Base-by-base conservation (phyloP, 2,888 invertebrate species). In the Epsilonema sp. region DNA sequence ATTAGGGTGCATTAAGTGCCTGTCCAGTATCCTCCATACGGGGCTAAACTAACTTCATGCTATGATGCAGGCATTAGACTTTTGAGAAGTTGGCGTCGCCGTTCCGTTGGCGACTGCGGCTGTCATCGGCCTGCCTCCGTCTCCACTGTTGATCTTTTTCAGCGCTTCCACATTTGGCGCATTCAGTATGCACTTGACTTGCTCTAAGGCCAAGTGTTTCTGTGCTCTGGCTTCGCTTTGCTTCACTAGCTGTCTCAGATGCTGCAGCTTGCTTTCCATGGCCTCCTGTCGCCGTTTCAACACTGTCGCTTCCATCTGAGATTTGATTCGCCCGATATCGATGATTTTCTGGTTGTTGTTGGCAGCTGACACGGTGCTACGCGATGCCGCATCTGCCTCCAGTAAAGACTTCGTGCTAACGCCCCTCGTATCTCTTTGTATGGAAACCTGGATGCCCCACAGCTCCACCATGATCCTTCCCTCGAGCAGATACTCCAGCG, bases 401-500 rank as follows among this genome's bases (percentile, higher is more conserved):
- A n/a, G 60, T 58, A 45, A 64, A 59, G 36, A 49, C 46, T 13
- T 63, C 53, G 26, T 55, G 45, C n/a, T 24, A n/a, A n/a, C n/a
- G n/a, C n/a, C n/a, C 16, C 25, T n/a, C n/a, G 59, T 44, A 65
- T 63, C 37, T 61, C 55, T 20, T 16, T 21, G 13, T 3, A 49
- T 43, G 16, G 49, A 43, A 13, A 46, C 37, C 53, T 72, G 70
- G 49, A 66, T 65, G 5, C 70, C 71, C 66, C 65, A 67, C 31
- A 71, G 58, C 53, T 68, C 65, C n/a, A 71, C 59, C 52, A 64
- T 59, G 37, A 70, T 58, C 39, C 60, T 65, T 8, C 64, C 62
- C 20, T 64, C 62, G 45, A 60, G 58, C 48, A 71, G 55, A 54
- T 66, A 69, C n/a, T 66, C 60, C 3, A 70, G 8, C 48, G 66